Evolutionary conservation across 2,888 invertebrate species (phyloP), one percentile per base, ranked within the genome.

Genomic region (Xestobium rufovillosum): DNA sequence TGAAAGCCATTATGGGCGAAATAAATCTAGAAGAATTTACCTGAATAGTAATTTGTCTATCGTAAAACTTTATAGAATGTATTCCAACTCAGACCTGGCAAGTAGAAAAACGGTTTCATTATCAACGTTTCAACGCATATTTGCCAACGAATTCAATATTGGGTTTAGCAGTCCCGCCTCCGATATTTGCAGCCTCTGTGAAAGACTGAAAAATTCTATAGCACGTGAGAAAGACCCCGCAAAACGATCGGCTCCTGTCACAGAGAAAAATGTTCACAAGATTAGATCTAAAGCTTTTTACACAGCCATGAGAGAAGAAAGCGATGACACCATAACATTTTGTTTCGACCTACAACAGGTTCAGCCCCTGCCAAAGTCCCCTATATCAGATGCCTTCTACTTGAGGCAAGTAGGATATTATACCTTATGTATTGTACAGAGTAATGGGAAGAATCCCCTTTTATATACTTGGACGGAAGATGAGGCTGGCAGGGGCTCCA

Each of bases 391-490:
- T 44, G 33, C 41, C 13, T 41, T 38, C 32, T 49, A 48, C 40
- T 33, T 40, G 13, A 31, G 47, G 10, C 42, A 51, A 33, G 30
- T 45, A 16, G 36, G 32, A 26, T 41, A 34, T 28, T 45, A 38
- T 28, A 26, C 14, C 29, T 45, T 52, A 27, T 49, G 51, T 38
- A 37, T 52, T 34, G 48, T 52, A 38, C 41, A 50, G 33, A 39
- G 52, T 28, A 41, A 47, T 16, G 44, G 39, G 8, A 50, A 50
- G 29, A 40, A 46, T 26, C 44, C 44, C 8, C 30, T 29, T 12
- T 44, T 48, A 31, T 53, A 48, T 39, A 28, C 37, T 13, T 54
- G 52, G 46, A 38, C 44, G 36, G 53, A 55, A 43, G 41, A 35
- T 3, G 35, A 42, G 31, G 44, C 47, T 33, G 39, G 42, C 34